Evolutionary conservation across 2,113 vertebrate species (phyloP).

Genomic region (Ammospiza caudacuta): DNA sequence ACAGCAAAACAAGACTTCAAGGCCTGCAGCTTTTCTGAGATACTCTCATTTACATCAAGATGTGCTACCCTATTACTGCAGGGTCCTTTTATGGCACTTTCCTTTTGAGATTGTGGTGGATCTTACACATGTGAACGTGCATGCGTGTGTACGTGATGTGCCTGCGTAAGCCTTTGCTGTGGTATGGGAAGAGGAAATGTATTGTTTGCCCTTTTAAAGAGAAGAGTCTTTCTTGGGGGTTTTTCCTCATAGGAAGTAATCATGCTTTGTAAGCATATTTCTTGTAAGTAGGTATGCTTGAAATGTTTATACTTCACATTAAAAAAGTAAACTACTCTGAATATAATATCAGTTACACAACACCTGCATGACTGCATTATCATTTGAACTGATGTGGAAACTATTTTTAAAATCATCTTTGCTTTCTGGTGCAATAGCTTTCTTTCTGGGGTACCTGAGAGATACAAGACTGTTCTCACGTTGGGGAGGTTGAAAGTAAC

Average conservation of each 20-base stretch:
- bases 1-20: constrained; percentile 20
- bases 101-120: constrained; percentile 21
- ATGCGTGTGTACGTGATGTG: constrained; percentile 12
- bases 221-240: background rate
- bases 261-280: constrained; percentile 22
- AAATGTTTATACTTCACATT: background rate
- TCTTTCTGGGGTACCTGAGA: background rate
- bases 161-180: constrained; percentile 8
- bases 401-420: background rate
- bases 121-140: background rate
- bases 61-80: background rate
- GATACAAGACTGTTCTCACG: background rate
- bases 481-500: background rate
- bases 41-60: background rate
- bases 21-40: constrained; percentile 11
- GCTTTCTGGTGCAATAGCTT: background rate
- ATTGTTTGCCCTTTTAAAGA: background rate
- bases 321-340: background rate
- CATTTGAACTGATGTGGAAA: background rate
- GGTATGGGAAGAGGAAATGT: constrained; percentile 46
- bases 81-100: background rate
- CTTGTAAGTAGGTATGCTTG: background rate
- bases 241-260: constrained; percentile 14
- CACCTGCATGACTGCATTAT: background rate
- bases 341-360: background rate